phyloP scores from a whole-genome alignment of 2,113 vertebrate species.

The Ptychochromis oligacanthus region DNA sequence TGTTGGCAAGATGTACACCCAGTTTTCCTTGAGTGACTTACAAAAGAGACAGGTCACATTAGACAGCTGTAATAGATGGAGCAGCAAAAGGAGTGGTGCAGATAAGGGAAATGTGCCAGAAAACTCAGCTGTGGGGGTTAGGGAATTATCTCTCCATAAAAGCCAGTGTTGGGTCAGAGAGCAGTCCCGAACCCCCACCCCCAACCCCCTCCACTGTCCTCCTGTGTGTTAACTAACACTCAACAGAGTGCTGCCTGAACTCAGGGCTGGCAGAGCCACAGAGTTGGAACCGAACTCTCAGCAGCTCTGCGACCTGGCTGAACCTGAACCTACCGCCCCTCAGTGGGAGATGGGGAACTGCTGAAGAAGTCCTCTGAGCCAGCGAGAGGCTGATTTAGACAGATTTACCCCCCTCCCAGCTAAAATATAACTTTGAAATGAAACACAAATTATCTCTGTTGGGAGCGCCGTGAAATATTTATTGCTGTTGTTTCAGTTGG shows the following conservation, averaged over 20 bases:
- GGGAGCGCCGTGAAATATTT: slow-evolving; percentile 60
- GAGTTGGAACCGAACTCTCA: slow-evolving; percentile 61
- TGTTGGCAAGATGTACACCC: slow-evolving; percentile 45
- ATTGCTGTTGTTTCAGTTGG: slow-evolving; percentile 66
- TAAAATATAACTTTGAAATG: slow-evolving; percentile 60
- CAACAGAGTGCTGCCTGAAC: slow-evolving; percentile 70
- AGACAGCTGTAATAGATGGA: slow-evolving; percentile 73
- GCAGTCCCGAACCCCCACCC: slow-evolving; percentile 24
- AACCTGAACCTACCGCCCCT: slow-evolving; percentile 53
- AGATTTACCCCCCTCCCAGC: slow-evolving; percentile 49
- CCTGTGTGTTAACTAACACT: slow-evolving; percentile 80
- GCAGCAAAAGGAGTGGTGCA: slow-evolving; percentile 54
- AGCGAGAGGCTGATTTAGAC: slow-evolving; percentile 44
- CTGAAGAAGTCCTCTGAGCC: slow-evolving; percentile 41
- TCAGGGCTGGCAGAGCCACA: slow-evolving; percentile 54
- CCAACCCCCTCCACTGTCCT: slow-evolving; percentile 55
- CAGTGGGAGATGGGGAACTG: slow-evolving; percentile 17
- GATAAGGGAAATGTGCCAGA: slow-evolving; percentile 75
- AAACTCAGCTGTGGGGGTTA: slow-evolving; percentile 74
- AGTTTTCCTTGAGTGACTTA: slow-evolving; percentile 53
- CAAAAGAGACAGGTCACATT: slow-evolving; percentile 69
- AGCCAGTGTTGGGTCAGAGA: slow-evolving; percentile 76
- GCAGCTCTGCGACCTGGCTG: slow-evolving; percentile 61
- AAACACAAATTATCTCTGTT: slow-evolving; percentile 68
- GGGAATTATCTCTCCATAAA: slow-evolving; percentile 81